A percentile compares a stretch with the other conserved stretches of the same genome.
phyloP scores from a whole-genome alignment of 2,888 invertebrate genomes.

The Dermolepida albohirtum region DNA sequence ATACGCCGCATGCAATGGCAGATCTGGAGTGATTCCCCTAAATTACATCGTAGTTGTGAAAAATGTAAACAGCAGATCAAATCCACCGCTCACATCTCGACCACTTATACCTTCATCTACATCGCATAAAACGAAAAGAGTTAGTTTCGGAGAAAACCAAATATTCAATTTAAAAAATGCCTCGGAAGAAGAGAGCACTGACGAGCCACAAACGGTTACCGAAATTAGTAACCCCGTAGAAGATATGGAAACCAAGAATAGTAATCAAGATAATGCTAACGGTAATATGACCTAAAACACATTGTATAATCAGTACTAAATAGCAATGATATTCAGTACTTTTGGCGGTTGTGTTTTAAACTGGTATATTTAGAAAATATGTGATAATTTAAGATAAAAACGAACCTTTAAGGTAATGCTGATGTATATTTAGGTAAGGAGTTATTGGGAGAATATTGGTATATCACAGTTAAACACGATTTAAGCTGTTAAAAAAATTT shows the following conservation, averaged over 20 bases:
- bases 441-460: no score
- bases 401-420: no score
- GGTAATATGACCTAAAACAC: no score
- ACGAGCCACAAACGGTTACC: background rate
- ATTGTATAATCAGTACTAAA: no score
- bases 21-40: conserved; percentile 74
- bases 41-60: conserved; percentile 67
- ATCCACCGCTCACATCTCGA: conserved; percentile 31
- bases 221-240: background rate
- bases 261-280: no score
- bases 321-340: no score
- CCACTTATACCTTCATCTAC: conserved; percentile 35
- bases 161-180: conserved; percentile 49
- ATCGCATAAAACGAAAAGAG: conserved; percentile 54
- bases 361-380: no score
- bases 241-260: background rate
- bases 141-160: conserved; percentile 64
- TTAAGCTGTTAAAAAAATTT: no score
- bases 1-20: conserved; percentile 71
- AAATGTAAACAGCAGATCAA: conserved; percentile 41
- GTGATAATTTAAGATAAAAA: no score
- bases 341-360: no score
- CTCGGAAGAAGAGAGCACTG: conserved; percentile 1
- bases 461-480: no score
- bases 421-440: no score